phyloP scores from a whole-genome alignment of 1,140 invertebrate genomes.

The Pseudobourletiella spinata region DNA sequence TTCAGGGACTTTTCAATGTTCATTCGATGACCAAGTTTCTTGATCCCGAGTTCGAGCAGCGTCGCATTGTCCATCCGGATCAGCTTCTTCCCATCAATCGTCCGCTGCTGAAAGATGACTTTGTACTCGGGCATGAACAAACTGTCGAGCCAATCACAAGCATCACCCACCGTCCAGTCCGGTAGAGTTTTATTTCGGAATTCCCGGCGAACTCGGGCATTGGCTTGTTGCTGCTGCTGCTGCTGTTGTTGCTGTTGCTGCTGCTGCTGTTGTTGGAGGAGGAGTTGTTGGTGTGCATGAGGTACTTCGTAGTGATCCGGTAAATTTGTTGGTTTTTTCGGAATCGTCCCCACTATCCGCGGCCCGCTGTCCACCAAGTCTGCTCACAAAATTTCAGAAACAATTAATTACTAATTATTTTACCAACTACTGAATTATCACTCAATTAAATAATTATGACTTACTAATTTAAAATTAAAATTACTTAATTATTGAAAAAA shows the following conservation, averaged over 20 bases:
- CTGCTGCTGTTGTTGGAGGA: constrained; percentile 41
- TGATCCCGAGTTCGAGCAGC: constrained; percentile 47
- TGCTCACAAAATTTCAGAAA: no score
- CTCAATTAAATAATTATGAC: no score
- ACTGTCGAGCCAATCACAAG: constrained; percentile 47
- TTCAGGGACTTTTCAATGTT: constrained; percentile 47
- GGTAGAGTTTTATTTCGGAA: constrained; percentile 43
- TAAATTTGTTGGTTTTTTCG: constrained; percentile 46
- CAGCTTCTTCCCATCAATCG: constrained; percentile 45
- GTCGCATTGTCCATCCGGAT: constrained; percentile 46
- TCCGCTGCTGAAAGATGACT: constrained; percentile 42
- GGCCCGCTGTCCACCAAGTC: constrained; percentile 35
- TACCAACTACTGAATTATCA: no score
- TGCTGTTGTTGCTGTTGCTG: constrained; percentile 45
- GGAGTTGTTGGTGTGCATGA: constrained; percentile 31
- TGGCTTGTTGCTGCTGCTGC: constrained; percentile 29
- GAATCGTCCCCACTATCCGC: constrained; percentile 67
- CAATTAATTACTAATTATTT: no score
- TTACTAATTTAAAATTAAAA: no score
- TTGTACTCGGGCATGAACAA: constrained; percentile 48
- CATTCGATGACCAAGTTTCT: constrained; percentile 48
- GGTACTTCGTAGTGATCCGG: constrained; percentile 36
- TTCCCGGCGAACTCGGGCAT: constrained; percentile 25
- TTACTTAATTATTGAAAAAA: no score
- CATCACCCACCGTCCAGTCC: constrained; percentile 46